These are phyloP conservation scores for Rhinatrema bivittatum DNA, from an alignment of 2,797 vertebrate genomes.

Conservation along the genomic window DNA sequence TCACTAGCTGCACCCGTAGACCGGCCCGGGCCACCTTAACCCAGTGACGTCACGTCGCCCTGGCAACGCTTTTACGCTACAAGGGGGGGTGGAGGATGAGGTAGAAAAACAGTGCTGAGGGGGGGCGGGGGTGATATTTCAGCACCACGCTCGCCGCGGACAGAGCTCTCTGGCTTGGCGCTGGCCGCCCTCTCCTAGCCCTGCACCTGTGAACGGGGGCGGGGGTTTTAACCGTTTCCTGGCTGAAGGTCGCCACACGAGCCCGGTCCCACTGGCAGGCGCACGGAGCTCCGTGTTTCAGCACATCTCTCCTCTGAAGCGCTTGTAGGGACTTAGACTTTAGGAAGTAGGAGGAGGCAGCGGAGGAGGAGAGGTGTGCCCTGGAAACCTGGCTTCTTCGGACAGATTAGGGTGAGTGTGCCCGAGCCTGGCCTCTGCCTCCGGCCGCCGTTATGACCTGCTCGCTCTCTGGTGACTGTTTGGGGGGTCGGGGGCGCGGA, in stretches of 20 bases:
- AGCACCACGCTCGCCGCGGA: slow-evolving; percentile 69
- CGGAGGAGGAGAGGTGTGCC: background rate
- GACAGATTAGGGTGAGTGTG: no score
- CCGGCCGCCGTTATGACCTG: no score
- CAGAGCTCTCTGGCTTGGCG: slow-evolving; percentile 39
- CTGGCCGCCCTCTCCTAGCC: slow-evolving; percentile 1
- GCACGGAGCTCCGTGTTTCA: no score
- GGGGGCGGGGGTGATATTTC: slow-evolving; percentile 39
- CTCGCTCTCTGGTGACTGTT: no score
- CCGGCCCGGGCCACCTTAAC: slow-evolving; percentile 30
- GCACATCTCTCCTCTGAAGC: no score
- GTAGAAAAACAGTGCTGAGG: slow-evolving; percentile 41
- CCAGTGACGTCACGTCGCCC: slow-evolving; percentile 36
- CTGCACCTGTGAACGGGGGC: background rate
- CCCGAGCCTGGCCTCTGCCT: no score
- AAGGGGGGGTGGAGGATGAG: slow-evolving; percentile 50
- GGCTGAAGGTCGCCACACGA: background rate
- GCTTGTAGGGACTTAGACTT: no score
- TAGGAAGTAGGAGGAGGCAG: no score
- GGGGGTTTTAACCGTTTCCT: no score
- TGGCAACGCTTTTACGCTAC: slow-evolving; percentile 73
- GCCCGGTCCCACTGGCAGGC: background rate
- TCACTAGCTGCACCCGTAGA: no score
- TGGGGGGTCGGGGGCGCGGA: no score
- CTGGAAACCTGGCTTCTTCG: background rate